Conservation (phyloP, 2,113 vertebrate genomes). For the Cheilinus undulatus region DNA sequence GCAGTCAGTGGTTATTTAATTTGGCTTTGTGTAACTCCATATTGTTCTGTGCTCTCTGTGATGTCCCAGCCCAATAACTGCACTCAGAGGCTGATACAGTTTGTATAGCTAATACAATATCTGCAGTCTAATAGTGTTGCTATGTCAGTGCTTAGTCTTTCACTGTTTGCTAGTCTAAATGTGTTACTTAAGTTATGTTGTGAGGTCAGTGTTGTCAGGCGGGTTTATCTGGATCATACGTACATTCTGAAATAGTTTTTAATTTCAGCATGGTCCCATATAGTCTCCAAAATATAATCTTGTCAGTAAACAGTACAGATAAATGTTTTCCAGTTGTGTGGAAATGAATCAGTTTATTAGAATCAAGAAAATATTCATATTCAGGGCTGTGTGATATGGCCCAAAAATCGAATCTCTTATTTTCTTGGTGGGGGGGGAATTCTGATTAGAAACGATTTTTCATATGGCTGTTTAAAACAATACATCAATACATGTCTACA, state of each 20-base stretch:
- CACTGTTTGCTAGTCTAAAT: background rate
- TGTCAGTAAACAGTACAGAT: background rate
- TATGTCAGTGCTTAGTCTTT: background rate
- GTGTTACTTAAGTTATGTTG: background rate
- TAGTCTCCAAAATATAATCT: background rate
- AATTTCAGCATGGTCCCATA: background rate
- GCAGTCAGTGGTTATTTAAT: background rate
- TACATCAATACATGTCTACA: background rate
- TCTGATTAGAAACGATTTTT: too few relatives aligned
- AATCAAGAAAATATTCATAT: too few relatives aligned
- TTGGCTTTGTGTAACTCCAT: background rate
- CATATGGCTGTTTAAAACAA: background rate
- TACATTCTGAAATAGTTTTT: background rate
- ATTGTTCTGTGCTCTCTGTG: background rate
- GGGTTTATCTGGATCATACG: background rate
- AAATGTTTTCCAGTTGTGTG: background rate
- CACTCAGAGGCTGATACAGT: background rate
- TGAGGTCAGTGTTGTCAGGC: background rate
- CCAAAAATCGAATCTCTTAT: too few relatives aligned
- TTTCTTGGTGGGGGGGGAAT: too few relatives aligned
- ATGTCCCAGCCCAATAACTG: constrained; percentile 1
- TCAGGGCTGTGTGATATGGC: too few relatives aligned
- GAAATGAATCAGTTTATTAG: too few relatives aligned
- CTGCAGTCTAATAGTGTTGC: background rate
- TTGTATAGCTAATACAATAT: background rate